phyloP scores from a whole-genome alignment of 2,113 vertebrate genomes.

The Triplophysa rosa region DNA sequence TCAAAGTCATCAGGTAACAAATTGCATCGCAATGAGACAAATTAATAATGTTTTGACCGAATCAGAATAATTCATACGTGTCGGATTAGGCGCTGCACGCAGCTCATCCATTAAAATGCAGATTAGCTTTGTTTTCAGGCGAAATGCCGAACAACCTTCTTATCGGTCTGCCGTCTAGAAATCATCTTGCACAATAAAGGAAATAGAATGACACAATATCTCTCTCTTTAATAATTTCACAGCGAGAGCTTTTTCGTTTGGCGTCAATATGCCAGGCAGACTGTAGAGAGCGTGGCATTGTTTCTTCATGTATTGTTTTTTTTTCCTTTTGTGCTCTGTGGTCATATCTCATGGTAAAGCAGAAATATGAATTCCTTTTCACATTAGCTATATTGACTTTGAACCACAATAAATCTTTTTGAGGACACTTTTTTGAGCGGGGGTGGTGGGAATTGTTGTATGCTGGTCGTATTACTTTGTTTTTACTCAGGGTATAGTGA shows the following conservation, averaged over 20 bases:
- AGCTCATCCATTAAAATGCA: slow-evolving; percentile 19
- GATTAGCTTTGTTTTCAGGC: slow-evolving; percentile 25
- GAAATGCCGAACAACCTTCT: not conserved
- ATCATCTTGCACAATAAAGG: slow-evolving; percentile 10
- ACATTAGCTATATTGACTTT: slow-evolving; percentile 20
- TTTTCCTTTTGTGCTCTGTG: not conserved
- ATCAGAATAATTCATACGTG: not conserved
- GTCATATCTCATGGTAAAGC: slow-evolving; percentile 27
- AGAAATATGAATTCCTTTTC: slow-evolving; percentile 24
- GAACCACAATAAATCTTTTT: slow-evolving; percentile 15
- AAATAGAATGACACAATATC: slow-evolving; percentile 3
- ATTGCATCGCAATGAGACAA: slow-evolving; percentile 17
- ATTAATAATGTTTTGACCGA: not conserved
- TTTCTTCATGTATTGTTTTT: slow-evolving; percentile 6
- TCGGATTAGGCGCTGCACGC: not conserved
- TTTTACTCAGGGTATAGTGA: no score
- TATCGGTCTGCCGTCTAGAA: slow-evolving; percentile 5
- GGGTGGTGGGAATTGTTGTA: no score
- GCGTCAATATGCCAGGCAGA: not conserved
- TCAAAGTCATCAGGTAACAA: not conserved
- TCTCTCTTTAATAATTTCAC: slow-evolving; percentile 1
- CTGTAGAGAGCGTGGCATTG: not conserved
- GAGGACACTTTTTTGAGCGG: not conserved
- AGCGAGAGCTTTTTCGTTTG: not conserved
- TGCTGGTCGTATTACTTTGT: no score